Conservation (phyloP, 1,140 invertebrate genomes). For the Chironomus tepperi region DNA sequence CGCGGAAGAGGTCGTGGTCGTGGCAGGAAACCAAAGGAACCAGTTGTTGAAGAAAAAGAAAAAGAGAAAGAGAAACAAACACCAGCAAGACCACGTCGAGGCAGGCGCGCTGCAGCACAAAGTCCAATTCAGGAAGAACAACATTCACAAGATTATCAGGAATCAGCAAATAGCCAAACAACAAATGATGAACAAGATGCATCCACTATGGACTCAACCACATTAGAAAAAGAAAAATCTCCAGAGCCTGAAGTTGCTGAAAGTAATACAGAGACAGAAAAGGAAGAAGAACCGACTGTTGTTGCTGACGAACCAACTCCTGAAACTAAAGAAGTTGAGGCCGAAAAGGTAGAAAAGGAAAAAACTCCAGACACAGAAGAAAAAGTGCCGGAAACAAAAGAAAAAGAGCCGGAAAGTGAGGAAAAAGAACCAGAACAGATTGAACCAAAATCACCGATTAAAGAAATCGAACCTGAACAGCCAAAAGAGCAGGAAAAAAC, state of each 20-base stretch:
- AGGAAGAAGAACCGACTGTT: background rate
- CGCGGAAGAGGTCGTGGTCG: background rate
- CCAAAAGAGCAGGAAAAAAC: background rate
- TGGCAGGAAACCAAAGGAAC: background rate
- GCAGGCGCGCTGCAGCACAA: background rate
- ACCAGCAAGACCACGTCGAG: background rate
- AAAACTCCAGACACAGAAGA: background rate
- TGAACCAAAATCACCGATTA: background rate
- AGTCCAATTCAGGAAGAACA: background rate
- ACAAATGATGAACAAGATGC: constrained; percentile 4
- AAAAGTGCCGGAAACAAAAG: background rate
- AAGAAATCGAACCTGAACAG: background rate
- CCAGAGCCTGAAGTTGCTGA: background rate
- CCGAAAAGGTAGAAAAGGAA: too few relatives aligned
- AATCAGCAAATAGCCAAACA: background rate
- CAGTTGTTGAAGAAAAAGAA: background rate
- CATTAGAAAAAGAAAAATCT: background rate
- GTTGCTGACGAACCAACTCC: background rate
- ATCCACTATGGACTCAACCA: background rate
- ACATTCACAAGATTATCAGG: background rate
- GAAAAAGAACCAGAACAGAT: background rate
- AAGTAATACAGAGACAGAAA: background rate
- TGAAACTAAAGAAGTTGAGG: background rate
- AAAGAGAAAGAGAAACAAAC: background rate
- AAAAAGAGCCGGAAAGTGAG: background rate